Evolutionary conservation across 1,140 invertebrate genomes (phyloP).

Genomic region (Atta colombica): DNA sequence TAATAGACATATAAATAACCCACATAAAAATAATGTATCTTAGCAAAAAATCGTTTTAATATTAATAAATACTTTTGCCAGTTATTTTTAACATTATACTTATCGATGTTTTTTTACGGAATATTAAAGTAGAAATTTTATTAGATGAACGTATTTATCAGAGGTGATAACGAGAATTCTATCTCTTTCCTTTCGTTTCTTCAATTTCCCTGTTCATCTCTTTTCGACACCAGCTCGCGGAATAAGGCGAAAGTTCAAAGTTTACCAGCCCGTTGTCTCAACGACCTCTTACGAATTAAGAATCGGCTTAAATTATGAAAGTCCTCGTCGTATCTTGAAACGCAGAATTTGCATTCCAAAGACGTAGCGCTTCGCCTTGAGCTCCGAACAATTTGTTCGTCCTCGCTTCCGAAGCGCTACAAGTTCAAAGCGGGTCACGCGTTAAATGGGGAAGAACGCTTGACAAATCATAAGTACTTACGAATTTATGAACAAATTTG

Average conservation of each 20-base stretch:
- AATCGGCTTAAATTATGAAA: slow-evolving; percentile 44
- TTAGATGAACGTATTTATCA: slow-evolving; percentile 23
- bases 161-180: slow-evolving; percentile 26
- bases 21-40: background rate
- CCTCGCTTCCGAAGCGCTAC: slow-evolving; percentile 42
- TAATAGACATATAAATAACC: background rate
- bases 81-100: background rate
- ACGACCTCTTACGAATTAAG: slow-evolving; percentile 53
- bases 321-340: slow-evolving; percentile 20
- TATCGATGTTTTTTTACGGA: background rate
- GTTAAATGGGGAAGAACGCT: slow-evolving; percentile 11
- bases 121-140: slow-evolving; percentile 49
- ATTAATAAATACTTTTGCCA: background rate
- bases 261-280: slow-evolving; percentile 50
- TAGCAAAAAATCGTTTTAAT: background rate
- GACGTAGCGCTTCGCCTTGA: slow-evolving; percentile 26
- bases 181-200: background rate
- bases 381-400: slow-evolving; percentile 70
- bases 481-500: slow-evolving; percentile 34
- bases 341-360: slow-evolving; percentile 68
- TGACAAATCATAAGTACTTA: slow-evolving; percentile 25
- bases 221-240: slow-evolving; percentile 17
- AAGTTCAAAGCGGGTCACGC: slow-evolving; percentile 20
- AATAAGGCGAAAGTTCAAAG: slow-evolving; percentile 44
- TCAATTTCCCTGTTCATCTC: background rate